Evolutionary conservation across 2,113 vertebrate genomes (phyloP).

Genomic region (Malurus elegans): DNA sequence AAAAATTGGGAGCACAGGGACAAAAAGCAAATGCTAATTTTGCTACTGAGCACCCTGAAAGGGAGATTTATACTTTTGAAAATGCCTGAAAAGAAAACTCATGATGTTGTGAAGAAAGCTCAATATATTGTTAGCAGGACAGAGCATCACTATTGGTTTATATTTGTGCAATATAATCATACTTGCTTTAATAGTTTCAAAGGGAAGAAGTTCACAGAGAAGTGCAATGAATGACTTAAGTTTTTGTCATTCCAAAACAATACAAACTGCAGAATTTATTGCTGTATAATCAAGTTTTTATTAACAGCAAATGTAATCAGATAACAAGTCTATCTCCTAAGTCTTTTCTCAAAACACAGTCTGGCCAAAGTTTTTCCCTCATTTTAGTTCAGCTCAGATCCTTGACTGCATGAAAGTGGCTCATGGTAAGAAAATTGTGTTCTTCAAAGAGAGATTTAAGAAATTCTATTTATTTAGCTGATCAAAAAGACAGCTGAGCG

Average conservation of each 20-base stretch:
- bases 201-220: slow-evolving; percentile 1
- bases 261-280: slow-evolving; percentile 45
- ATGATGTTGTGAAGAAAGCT: slow-evolving; percentile 18
- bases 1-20: slow-evolving; percentile 34
- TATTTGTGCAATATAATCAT: slow-evolving; percentile 5
- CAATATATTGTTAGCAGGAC: slow-evolving; percentile 22
- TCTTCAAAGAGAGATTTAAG: slow-evolving; percentile 1
- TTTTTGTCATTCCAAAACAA: slow-evolving; percentile 48
- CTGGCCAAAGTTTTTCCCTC: not conserved
- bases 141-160: slow-evolving; percentile 28
- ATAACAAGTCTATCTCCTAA: slow-evolving; percentile 32
- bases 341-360: not conserved
- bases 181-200: slow-evolving; percentile 3
- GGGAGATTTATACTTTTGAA: slow-evolving; percentile 59
- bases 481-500: slow-evolving; percentile 17
- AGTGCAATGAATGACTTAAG: not conserved
- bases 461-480: not conserved
- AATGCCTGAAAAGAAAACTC: slow-evolving; percentile 41
- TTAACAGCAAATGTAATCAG: slow-evolving; percentile 52
- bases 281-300: slow-evolving; percentile 36
- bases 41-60: slow-evolving; percentile 26
- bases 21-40: slow-evolving; percentile 65
- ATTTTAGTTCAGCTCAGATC: not conserved
- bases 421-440: slow-evolving; percentile 18
- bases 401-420: not conserved